phyloP scores from a whole-genome alignment of 2,888 invertebrate species.

The Elaeidobius kamerunicus region DNA sequence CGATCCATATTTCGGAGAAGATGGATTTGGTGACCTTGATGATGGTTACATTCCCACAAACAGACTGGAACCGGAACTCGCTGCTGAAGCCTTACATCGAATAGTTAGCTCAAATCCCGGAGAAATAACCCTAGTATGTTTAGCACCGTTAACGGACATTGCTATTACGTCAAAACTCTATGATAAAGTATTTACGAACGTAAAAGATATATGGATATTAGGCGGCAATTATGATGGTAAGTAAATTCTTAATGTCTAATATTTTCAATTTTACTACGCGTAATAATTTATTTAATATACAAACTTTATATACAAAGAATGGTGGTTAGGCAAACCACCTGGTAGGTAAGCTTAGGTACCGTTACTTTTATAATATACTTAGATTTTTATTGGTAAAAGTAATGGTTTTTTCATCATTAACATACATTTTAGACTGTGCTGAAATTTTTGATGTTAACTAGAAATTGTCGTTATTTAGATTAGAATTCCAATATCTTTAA shows the following conservation, averaged over 20 bases:
- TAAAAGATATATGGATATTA: slow-evolving; percentile 71
- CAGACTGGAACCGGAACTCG: slow-evolving; percentile 44
- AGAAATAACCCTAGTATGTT: slow-evolving; percentile 59
- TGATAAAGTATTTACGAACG: slow-evolving; percentile 58
- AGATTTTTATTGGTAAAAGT: background rate
- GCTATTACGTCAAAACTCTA: slow-evolving; percentile 71
- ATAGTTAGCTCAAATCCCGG: slow-evolving; percentile 56
- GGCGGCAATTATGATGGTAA: slow-evolving; percentile 74
- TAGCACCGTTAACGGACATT: slow-evolving; percentile 78
- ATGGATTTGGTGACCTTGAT: slow-evolving; percentile 68
- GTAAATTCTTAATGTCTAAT: background rate
- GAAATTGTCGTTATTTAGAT: too few species aligned
- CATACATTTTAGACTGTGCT: too few species aligned
- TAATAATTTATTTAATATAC: too few species aligned
- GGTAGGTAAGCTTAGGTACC: too few species aligned
- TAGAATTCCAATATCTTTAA: too few species aligned
- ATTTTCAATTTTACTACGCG: too few species aligned
- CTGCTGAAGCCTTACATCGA: slow-evolving; percentile 59
- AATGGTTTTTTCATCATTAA: background rate
- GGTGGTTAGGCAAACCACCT: too few species aligned
- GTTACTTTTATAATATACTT: too few species aligned
- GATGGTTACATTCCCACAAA: slow-evolving; percentile 45
- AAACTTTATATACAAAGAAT: too few species aligned
- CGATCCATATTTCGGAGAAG: slow-evolving; percentile 56
- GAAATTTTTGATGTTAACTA: too few species aligned